Evolutionary conservation across 1,140 invertebrate species (phyloP).

Genomic region (Potamilus streckersoni): DNA sequence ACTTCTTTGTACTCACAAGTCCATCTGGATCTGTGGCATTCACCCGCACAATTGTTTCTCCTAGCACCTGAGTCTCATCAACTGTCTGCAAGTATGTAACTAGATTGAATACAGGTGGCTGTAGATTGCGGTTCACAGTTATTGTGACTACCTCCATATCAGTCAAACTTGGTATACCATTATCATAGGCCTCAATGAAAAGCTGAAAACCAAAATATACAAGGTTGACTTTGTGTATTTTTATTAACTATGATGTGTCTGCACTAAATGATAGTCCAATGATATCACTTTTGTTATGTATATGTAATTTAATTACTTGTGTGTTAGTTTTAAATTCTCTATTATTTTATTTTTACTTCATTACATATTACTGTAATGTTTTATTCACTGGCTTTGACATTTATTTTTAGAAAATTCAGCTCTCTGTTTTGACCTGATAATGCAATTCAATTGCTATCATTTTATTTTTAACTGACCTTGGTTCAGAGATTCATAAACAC

Average conservation of each 20-base stretch:
- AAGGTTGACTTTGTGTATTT: neutral
- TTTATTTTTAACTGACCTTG: too few relatives aligned
- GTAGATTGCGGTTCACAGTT: conserved; percentile 82
- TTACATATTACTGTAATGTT: too few relatives aligned
- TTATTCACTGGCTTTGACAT: too few relatives aligned
- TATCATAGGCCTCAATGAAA: conserved; percentile 76
- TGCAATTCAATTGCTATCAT: too few relatives aligned
- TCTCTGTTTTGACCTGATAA: too few relatives aligned
- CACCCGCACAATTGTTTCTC: conserved; percentile 30
- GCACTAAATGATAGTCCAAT: too few relatives aligned
- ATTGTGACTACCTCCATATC: conserved; percentile 85
- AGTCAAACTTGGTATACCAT: conserved; percentile 83
- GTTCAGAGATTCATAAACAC: too few relatives aligned
- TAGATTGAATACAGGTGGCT: conserved; percentile 62
- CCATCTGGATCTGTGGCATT: conserved; percentile 41
- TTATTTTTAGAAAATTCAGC: too few relatives aligned
- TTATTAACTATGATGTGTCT: neutral
- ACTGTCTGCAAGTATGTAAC: conserved; percentile 31
- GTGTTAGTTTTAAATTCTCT: too few relatives aligned
- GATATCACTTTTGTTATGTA: too few relatives aligned
- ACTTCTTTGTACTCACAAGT: conserved; percentile 5
- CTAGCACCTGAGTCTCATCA: conserved; percentile 40
- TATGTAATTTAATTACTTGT: too few relatives aligned
- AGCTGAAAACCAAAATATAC: conserved; percentile 35
- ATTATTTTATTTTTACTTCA: too few relatives aligned